phyloP scores from a whole-genome alignment of 2,797 vertebrate genomes.

The Hafferia zeledoni region DNA sequence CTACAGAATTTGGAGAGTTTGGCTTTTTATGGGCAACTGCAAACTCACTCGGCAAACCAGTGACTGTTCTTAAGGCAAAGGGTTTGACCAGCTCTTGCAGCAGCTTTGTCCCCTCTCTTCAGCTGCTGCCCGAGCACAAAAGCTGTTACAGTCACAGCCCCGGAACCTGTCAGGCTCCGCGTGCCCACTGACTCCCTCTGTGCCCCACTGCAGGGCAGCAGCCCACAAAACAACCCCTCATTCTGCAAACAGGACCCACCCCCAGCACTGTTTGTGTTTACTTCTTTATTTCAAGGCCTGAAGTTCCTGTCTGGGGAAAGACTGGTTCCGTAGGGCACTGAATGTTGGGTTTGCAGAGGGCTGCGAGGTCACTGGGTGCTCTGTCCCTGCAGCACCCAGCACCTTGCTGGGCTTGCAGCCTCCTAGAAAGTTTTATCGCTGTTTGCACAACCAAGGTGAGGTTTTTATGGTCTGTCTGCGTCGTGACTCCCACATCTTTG shows the following conservation, averaged over 20 bases:
- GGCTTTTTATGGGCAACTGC: background rate
- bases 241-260: background rate
- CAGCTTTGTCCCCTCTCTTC: background rate
- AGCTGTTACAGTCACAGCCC: background rate
- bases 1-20: background rate
- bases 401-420: background rate
- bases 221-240: fast-evolving
- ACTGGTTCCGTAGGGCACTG: fast-evolving
- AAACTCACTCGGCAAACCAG: background rate
- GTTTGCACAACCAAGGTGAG: background rate
- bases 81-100: background rate
- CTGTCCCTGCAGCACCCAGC: background rate
- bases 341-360: background rate
- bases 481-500: fast-evolving
- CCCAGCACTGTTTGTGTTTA: background rate
- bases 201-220: background rate
- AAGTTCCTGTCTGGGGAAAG: background rate
- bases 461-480: background rate
- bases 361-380: fast-evolving
- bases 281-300: background rate
- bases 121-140: background rate
- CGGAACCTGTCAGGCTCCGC: background rate
- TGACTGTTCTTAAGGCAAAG: background rate
- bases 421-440: background rate
- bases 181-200: fast-evolving